A percentile compares a stretch with the other conserved stretches of the same genome.
phyloP scores from a whole-genome alignment of 1,140 invertebrate genomes.

The Telenomus remus region DNA sequence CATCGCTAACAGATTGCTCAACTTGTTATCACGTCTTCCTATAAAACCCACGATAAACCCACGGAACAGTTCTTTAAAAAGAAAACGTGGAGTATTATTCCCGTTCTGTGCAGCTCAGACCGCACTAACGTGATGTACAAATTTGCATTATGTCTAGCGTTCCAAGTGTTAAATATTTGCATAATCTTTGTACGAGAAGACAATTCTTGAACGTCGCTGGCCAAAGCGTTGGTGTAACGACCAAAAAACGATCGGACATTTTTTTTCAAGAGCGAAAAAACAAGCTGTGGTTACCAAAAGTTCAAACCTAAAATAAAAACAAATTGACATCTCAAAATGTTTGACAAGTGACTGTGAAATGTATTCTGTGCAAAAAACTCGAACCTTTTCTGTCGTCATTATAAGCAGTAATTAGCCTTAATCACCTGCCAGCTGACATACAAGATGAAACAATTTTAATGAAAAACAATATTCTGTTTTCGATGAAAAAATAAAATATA shows the following conservation, averaged over 20 bases:
- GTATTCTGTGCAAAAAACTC: no score
- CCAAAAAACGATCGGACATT: slow-evolving; percentile 18
- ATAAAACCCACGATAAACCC: slow-evolving; percentile 44
- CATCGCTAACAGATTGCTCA: slow-evolving; percentile 29
- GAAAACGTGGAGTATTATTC: slow-evolving; percentile 36
- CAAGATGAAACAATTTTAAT: no score
- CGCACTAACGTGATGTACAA: slow-evolving; percentile 54
- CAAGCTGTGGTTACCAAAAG: no score
- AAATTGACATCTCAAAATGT: no score
- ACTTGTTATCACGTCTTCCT: slow-evolving; percentile 36
- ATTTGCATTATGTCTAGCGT: slow-evolving; percentile 53
- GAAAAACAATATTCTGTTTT: no score
- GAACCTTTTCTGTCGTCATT: no score
- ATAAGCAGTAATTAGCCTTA: no score
- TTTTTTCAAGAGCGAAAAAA: slow-evolving; percentile 10
- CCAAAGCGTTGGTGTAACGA: slow-evolving; percentile 39
- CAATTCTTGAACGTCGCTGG: slow-evolving; percentile 36
- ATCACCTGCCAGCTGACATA: no score
- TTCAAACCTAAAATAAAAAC: no score
- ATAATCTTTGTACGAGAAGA: slow-evolving; percentile 50
- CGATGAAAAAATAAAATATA: no score
- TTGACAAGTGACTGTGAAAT: no score
- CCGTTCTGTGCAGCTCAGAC: slow-evolving; percentile 42
- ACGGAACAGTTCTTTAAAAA: slow-evolving; percentile 36
- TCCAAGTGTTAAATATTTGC: slow-evolving; percentile 52